Evolutionary conservation across 2,888 invertebrate species (phyloP).

Genomic region (Rhaphigaster nebulosa): DNA sequence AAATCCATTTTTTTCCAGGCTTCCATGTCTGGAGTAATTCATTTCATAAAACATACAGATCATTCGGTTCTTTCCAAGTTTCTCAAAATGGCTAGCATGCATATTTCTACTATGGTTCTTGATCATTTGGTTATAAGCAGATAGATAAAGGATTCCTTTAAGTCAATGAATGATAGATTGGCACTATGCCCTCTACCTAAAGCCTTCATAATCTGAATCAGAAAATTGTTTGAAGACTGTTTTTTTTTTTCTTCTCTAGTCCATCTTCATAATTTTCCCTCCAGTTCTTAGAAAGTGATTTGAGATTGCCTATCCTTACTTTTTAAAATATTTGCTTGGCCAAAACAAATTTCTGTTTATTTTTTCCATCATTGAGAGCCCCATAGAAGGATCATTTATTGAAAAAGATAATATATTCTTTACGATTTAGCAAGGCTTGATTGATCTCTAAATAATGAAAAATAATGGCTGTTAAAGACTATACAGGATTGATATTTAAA

Average conservation of each 20-base stretch:
- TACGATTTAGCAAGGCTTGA: background rate
- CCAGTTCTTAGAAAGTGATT: too few species aligned
- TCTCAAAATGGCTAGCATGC: too few species aligned
- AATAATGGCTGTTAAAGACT: background rate
- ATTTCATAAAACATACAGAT: too few species aligned
- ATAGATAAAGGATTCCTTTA: too few species aligned
- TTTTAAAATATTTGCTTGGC: slow-evolving; percentile 64
- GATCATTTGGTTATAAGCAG: background rate
- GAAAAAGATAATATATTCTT: background rate
- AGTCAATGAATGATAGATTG: background rate
- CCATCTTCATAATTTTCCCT: too few species aligned
- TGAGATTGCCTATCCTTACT: background rate
- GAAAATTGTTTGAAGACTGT: too few species aligned
- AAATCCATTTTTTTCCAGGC: too few species aligned
- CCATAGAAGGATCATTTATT: background rate
- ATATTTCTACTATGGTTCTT: too few species aligned
- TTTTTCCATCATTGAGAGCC: background rate
- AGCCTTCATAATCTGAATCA: background rate
- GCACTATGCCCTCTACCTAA: background rate
- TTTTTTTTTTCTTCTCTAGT: too few species aligned
- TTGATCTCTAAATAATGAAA: background rate
- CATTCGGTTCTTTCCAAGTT: too few species aligned
- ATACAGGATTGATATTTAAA: slow-evolving; percentile 2
- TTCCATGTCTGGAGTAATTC: too few species aligned
- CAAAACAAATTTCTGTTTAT: background rate